phyloP scores from a whole-genome alignment of 2,797 vertebrate genomes.

The Chaetophractus vellerosus region DNA sequence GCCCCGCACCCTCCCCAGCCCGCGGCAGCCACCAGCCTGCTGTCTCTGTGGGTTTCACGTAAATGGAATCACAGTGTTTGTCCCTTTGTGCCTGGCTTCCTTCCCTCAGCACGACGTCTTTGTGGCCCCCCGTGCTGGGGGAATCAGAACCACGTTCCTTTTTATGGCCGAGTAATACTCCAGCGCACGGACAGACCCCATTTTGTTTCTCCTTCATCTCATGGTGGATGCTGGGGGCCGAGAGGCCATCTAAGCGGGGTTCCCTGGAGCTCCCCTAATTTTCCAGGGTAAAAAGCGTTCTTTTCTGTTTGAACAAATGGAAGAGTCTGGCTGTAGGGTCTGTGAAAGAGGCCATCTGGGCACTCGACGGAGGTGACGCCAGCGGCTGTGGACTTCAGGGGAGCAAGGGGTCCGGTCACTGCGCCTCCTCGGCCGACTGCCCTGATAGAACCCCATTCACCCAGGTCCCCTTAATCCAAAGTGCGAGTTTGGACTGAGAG shows the following conservation, averaged over 20 bases:
- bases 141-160: background rate
- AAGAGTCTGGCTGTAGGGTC: too few species aligned
- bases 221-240: fast-evolving
- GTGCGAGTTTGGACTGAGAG: background rate
- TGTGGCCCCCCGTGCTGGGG: fast-evolving
- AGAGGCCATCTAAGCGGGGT: too few species aligned
- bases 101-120: fast-evolving
- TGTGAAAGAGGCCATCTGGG: too few species aligned
- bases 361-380: too few species aligned
- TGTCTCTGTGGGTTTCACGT: fast-evolving
- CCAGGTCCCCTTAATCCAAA: background rate
- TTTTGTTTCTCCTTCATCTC: background rate
- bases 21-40: background rate
- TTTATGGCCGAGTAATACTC: fast-evolving
- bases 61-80: fast-evolving
- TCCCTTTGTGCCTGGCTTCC: background rate
- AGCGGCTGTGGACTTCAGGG: too few species aligned
- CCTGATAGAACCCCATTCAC: background rate
- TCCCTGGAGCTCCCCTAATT: too few species aligned
- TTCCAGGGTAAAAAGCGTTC: too few species aligned
- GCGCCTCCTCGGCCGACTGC: background rate
- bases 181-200: fast-evolving
- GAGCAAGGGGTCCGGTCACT: fast-evolving
- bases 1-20: fast-evolving
- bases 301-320: too few species aligned